Evolutionary conservation across 2,797 vertebrate genomes (phyloP).

Genomic region (Steatocranus sp.): DNA sequence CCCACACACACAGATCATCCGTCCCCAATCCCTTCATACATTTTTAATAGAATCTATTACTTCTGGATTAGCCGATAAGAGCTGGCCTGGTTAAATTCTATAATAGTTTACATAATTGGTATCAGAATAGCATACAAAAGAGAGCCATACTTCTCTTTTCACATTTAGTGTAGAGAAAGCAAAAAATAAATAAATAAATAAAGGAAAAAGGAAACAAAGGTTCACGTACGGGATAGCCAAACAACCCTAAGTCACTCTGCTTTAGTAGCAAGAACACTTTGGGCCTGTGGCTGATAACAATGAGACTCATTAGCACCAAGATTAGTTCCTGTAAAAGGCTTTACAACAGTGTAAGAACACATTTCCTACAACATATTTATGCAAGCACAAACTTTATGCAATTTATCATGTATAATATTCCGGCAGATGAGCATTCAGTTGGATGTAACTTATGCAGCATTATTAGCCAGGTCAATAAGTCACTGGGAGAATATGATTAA

Average conservation of each 20-base stretch:
- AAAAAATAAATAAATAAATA: neutral
- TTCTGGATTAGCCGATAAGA: conserved; percentile 82
- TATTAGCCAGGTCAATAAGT: neutral
- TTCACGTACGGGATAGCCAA: conserved; percentile 63
- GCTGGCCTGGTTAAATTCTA: conserved; percentile 78
- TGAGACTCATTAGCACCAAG: conserved; percentile 70
- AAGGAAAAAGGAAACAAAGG: conserved; percentile 51
- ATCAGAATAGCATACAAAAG: conserved; percentile 65
- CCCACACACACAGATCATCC: neutral
- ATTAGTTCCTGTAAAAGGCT: conserved; percentile 64
- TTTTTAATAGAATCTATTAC: conserved; percentile 86
- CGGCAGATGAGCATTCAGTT: conserved; percentile 50
- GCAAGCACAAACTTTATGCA: conserved; percentile 49
- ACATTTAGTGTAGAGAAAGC: conserved; percentile 20
- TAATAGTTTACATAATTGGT: conserved; percentile 82
- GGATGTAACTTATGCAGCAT: conserved; percentile 46
- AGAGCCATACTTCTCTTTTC: conserved; percentile 58
- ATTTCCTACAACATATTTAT: conserved; percentile 49
- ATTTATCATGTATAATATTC: conserved; percentile 43
- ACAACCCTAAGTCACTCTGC: conserved; percentile 50
- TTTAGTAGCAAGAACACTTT: conserved; percentile 44
- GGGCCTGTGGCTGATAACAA: conserved; percentile 60
- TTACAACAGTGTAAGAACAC: conserved; percentile 54
- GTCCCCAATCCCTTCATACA: conserved; percentile 69
- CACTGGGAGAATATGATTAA: conserved; percentile 21